phyloP scores from a whole-genome alignment of 2,888 invertebrate species.

The Ganaspis brasiliensis region DNA sequence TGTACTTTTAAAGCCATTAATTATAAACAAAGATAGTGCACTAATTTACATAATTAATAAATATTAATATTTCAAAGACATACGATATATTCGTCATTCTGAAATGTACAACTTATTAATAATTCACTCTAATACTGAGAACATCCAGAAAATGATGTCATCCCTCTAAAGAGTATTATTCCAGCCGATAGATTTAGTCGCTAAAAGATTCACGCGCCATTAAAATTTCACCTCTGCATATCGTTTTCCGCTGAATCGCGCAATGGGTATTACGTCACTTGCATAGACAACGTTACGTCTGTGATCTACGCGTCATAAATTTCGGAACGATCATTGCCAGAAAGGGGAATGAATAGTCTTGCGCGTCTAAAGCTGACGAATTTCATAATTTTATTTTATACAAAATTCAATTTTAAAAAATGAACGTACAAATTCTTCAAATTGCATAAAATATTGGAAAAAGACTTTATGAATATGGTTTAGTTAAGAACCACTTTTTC shows the following conservation, averaged over 20 bases:
- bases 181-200: conserved; percentile 64
- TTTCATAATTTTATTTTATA: no score
- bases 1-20: no score
- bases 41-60: no score
- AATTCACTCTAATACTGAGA: conserved; percentile 4
- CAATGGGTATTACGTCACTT: conserved; percentile 51
- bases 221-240: conserved; percentile 62
- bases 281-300: conserved; percentile 50
- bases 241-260: conserved; percentile 24
- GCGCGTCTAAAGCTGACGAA: no score
- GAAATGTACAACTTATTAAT: background rate
- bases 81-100: no score
- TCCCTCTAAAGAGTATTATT: conserved; percentile 63
- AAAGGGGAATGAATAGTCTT: background rate
- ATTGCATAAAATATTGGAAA: no score
- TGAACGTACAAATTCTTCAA: no score
- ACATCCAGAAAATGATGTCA: background rate
- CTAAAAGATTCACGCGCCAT: conserved; percentile 59
- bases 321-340: conserved; percentile 7
- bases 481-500: no score
- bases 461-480: no score
- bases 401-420: no score
- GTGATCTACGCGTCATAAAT: conserved; percentile 31
- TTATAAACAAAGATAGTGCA: no score
- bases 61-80: no score